Evolutionary conservation across 2,113 vertebrate species (phyloP).

Genomic region (Aegithalos caudatus): DNA sequence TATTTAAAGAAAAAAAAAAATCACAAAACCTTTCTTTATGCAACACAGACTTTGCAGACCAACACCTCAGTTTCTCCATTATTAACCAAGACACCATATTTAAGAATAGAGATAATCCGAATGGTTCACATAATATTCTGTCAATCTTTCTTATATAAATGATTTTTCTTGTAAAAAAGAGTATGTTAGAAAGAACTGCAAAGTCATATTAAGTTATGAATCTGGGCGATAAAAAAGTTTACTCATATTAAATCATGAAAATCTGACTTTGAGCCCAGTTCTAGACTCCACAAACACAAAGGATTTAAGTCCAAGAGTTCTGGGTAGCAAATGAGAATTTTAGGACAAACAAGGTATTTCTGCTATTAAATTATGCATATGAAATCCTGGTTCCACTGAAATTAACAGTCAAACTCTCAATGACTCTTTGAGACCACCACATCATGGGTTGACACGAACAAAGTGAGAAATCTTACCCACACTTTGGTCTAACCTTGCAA

Average conservation of each 20-base stretch:
- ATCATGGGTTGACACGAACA: neutral
- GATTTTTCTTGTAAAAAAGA: neutral
- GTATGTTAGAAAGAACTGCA: neutral
- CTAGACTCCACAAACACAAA: neutral
- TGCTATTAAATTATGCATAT: neutral
- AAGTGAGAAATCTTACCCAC: neutral
- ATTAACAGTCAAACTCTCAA: neutral
- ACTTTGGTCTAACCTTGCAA: neutral
- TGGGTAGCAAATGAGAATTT: neutral
- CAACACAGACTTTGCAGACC: neutral
- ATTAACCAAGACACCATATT: neutral
- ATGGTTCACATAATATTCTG: neutral
- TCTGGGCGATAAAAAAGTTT: neutral
- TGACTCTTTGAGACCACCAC: neutral
- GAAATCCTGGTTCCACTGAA: neutral
- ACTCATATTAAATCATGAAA: neutral
- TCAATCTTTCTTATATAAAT: neutral
- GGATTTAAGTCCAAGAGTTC: neutral
- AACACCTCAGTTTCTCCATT: neutral
- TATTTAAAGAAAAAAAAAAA: neutral
- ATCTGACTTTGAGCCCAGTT: neutral
- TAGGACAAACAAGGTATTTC: neutral
- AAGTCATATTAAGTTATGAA: neutral
- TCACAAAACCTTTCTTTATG: neutral
- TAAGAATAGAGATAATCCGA: neutral